Base-by-base conservation (phyloP, 2,113 vertebrate genomes). In the Gymnogyps californianus region DNA sequence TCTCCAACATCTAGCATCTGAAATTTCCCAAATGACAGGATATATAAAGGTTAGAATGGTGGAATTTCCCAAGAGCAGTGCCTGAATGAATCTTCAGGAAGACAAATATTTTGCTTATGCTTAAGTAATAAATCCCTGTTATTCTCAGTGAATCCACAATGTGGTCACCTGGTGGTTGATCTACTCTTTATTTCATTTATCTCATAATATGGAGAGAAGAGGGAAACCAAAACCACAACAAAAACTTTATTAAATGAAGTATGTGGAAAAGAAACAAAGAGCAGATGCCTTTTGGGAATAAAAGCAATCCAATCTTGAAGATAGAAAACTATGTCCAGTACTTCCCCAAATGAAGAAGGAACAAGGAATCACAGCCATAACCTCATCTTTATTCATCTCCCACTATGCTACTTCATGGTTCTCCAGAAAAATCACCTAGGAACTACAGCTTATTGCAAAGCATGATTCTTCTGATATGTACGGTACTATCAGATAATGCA, bases 321-420 rank as follows among this genome's bases (percentile, higher is more conserved):
- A 87, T 3, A 89, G 65, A 78, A 82, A 90, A 93, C 40, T 62
- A 84, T 83, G 83, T 89, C n/a, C 17, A 71, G 6, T 89, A 65
- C 58, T 91, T 87, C 32, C 40, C 44, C 89, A 87, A 93, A 90
- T 61, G 52, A 95, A 65, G 57, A 26, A 85, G 36, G 59, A 94
- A 54, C 13, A 85, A 92, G 58, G 81, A 89, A 87, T 72, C 89
- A 87, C 49, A 87, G 40, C 74, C 18, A 52, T 76, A 90, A 40
- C 38, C 40, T 89, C 51, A 90, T 74, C 24, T 90, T 90, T 86
- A 96, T 90, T 95, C 57, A 93, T 81, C 34, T 92, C 31, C 75
- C 67, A 69, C 52, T 64, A 69, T 26, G 22, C 32, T 76, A 89
- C 47, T 87, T 84, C 66, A 90, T 49, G 65, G 18, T 87, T 71